Conservation (phyloP, 2,888 invertebrate species). For the Marasmarcha lunaedactyla region DNA sequence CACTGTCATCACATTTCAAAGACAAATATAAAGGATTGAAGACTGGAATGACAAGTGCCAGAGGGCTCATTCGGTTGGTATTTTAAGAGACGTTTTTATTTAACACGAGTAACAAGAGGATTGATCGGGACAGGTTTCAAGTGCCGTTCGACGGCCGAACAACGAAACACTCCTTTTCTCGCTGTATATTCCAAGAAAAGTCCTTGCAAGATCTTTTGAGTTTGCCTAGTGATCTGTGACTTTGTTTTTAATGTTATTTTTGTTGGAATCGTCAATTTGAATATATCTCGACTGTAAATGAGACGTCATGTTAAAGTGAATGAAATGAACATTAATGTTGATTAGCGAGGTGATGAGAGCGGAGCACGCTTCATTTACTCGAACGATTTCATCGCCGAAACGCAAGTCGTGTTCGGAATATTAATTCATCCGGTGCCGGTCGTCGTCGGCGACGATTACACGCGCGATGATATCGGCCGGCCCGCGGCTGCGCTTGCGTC, state of each 20-base stretch:
- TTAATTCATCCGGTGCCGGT: conserved; percentile 28
- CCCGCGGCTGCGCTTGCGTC: conserved; percentile 28
- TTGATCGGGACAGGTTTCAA: conserved; percentile 70
- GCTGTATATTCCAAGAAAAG: conserved; percentile 57
- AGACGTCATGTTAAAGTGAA: background rate
- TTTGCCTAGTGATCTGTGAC: conserved; percentile 28
- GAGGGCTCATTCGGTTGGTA: conserved; percentile 57
- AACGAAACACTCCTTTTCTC: conserved; percentile 45
- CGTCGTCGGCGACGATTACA: conserved; percentile 37
- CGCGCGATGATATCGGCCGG: conserved; percentile 37
- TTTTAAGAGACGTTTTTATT: conserved; percentile 67
- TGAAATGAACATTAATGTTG: background rate
- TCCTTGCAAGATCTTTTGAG: conserved; percentile 50
- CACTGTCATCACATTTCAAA: conserved; percentile 71
- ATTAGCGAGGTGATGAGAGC: conserved; percentile 1
- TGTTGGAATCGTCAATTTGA: conserved; percentile 1
- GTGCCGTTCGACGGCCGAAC: conserved; percentile 58
- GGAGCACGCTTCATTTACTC: background rate
- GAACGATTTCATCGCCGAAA: conserved; percentile 11
- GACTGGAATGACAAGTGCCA: conserved; percentile 67
- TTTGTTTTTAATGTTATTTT: background rate
- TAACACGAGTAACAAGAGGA: conserved; percentile 67
- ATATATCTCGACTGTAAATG: background rate
- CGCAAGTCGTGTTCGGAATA: conserved; percentile 27
- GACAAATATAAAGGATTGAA: conserved; percentile 70